Conservation (phyloP, 1,140 invertebrate species). For the Mylabris phalerata region DNA sequence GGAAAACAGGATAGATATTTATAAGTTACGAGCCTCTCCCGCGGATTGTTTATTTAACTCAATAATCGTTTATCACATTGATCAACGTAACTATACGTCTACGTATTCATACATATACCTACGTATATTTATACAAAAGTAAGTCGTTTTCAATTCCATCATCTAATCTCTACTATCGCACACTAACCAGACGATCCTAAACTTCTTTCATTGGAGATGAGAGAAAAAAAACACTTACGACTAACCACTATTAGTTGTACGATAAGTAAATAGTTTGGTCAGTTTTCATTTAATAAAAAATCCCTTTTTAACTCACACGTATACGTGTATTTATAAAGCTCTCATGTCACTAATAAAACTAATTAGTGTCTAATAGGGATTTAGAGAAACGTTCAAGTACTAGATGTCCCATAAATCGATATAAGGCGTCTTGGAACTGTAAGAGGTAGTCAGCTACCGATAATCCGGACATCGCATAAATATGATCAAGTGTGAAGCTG, state of each 20-base stretch:
- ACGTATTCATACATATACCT: too few relatives aligned
- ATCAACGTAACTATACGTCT: constrained; percentile 11
- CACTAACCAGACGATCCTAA: background rate
- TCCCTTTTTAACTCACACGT: constrained; percentile 1
- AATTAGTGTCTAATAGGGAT: constrained; percentile 36
- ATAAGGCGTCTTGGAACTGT: constrained; percentile 38
- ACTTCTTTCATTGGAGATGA: background rate
- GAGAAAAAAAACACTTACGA: background rate
- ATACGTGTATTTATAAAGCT: constrained; percentile 1
- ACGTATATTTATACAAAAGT: too few relatives aligned
- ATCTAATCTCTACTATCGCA: constrained; percentile 4
- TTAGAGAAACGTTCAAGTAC: constrained; percentile 37
- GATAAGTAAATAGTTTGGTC: background rate
- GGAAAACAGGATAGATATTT: constrained; percentile 45
- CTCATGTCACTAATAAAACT: constrained; percentile 21
- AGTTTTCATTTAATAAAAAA: background rate
- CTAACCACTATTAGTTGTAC: background rate
- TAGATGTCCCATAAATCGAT: constrained; percentile 42
- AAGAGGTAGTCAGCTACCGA: constrained; percentile 39
- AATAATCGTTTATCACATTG: constrained; percentile 42
- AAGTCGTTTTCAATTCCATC: background rate
- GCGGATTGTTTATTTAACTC: constrained; percentile 43
- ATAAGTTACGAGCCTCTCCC: constrained; percentile 40
- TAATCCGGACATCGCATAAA: constrained; percentile 47
- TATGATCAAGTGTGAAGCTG: constrained; percentile 46